These are phyloP conservation scores for Hypolimnas misippus DNA, from an alignment of 2,888 invertebrate genomes.

Conservation along the genomic window DNA sequence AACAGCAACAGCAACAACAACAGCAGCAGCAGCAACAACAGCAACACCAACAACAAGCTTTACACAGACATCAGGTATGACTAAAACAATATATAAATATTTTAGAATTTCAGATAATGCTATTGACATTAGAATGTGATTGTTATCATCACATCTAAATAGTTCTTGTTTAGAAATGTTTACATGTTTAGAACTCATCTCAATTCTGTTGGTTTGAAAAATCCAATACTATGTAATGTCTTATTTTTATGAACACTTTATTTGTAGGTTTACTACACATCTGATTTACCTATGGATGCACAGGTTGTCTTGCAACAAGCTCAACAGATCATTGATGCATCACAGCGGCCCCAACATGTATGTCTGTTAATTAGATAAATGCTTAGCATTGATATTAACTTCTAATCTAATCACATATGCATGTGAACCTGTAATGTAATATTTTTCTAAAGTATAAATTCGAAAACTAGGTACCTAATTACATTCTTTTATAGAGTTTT, in stretches of 20 bases:
- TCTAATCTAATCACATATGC: conserved; percentile 30
- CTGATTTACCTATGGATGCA: conserved; percentile 82
- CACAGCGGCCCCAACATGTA: conserved; percentile 83
- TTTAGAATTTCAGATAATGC: neutral
- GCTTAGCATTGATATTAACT: conserved; percentile 38
- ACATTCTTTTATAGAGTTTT: no score
- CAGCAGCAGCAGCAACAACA: conserved; percentile 58
- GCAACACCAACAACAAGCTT: conserved; percentile 53
- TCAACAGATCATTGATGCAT: conserved; percentile 83
- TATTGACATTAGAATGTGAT: neutral
- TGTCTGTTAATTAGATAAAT: conserved; percentile 57
- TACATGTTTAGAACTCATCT: neutral
- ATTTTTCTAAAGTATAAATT: neutral
- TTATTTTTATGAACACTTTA: conserved; percentile 57
- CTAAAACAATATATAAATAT: neutral
- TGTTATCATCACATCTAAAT: neutral
- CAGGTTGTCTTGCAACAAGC: conserved; percentile 83
- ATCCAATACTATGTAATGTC: conserved; percentile 9
- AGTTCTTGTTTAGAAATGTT: no score
- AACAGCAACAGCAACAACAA: conserved; percentile 54
- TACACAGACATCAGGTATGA: conserved; percentile 68
- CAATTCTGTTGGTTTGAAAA: neutral
- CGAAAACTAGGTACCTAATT: conserved; percentile 8
- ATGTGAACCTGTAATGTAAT: conserved; percentile 34
- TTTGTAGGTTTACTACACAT: conserved; percentile 84